Evolutionary conservation across 2,888 invertebrate genomes (phyloP), one percentile per base, ranked within the genome.

Genomic region (Gymnocheta viridis): DNA sequence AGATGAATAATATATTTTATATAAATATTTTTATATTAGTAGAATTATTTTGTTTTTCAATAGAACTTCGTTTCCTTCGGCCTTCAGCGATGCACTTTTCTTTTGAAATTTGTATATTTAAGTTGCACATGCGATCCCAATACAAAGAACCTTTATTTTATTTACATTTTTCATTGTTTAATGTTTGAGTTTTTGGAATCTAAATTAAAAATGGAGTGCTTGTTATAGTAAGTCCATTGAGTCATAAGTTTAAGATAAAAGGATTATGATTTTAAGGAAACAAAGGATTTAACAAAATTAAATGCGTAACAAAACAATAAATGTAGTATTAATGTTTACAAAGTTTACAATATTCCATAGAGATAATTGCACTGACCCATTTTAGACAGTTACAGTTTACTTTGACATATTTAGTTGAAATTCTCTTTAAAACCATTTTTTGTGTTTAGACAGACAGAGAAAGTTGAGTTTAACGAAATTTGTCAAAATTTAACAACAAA

Each of bases 131-230:
- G 79, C 82, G 69, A 83, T 79, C 79, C 79, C 56, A 62, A 78
- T 35, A 72, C 17, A 77, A 60, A 27, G 44, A 35, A 54, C 17
- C 60, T 69, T 64, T 32, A 19, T 79, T 56, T 54, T 51, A 29
- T 67, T 60, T 51, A 35, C 14, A 51, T 27, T 72, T 64, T 41
- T 41, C 12, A 14, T 80, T 84, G 80, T 29, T 72, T 84, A 84
- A 77, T 77, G 83, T 77, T 84, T 84, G 81, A 84, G 84, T 84
- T 84, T 84, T 84, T 84, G 84, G 81, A 84, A 84, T 84, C 84
- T 84, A 84, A 84, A 84, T 84, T 84, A 84, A 73, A 84, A 84
- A 84, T 81, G 84, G 84, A 81, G 84, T 81, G 84, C 84, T 81
- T 72, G 81, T 84, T 84, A 81, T 81, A 67, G 47, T 58, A 77